Evolutionary conservation across 2,113 vertebrate genomes (phyloP), one percentile per base, ranked within the genome.

Genomic region (Salvelinus sp.): DNA sequence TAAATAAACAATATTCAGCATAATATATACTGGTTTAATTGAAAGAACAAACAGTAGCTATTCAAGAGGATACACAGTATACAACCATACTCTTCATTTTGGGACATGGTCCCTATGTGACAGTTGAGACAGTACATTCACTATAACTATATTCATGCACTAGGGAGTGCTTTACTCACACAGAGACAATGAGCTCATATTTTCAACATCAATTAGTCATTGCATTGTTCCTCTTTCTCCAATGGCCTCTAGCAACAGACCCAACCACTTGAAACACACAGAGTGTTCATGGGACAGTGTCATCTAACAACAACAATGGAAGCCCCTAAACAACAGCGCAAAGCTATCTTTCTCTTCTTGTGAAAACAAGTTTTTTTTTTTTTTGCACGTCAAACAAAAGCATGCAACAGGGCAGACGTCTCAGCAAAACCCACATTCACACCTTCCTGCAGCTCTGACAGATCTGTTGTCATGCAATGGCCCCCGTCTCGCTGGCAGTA

Each of bases 401-500:
- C 2, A 6, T 62, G 71, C 60, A 67, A 14, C 66, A 60, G 68
- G 76, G 85, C 47, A 76, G 66, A 75, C 27, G 58, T 69, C 48
- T 74, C 23, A 23, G 27, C 20, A 58, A 72, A 72, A 22, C 22
- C 54, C 68, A 54, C 7, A 47, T 80, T 89, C 79, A 85, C 89
- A 90, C 85, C 81, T 87, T 88, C 65, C 64, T 79, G 77, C 68
- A 3, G 62, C 20, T 70, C 64, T 76, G 70, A 77, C 65, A 76
- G 69, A 80, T 25, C 4, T 30, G 83, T 83, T 88, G 78, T 82
- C 79, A 76, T 44, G 85, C 82, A 87, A 86, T 77, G 12, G 12
- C 27, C 54, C 28, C 25, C 23, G 71, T 66, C 27, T 68, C 25
- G 23, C 74, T 50, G 50, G 65, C 58, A 77, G 47, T 12, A 77